These are phyloP conservation scores for Ibidorhyncha struthersii DNA, from an alignment of 2,113 vertebrate species.

Conservation along the genomic window DNA sequence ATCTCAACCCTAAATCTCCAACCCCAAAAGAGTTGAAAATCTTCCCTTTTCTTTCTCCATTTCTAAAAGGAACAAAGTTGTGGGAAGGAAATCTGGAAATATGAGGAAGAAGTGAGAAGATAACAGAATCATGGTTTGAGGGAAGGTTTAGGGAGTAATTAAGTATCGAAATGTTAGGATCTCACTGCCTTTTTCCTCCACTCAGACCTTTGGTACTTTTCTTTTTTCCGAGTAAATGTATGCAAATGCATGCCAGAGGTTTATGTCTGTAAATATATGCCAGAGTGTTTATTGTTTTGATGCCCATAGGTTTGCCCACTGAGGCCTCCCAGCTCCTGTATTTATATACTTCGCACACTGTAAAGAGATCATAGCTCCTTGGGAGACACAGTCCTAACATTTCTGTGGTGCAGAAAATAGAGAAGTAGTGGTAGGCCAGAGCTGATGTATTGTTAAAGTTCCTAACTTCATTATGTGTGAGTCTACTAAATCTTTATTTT, in stretches of 20 bases:
- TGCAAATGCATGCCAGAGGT: neutral
- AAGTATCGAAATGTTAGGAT: neutral
- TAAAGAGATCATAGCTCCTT: constrained; percentile 13
- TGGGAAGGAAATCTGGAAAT: neutral
- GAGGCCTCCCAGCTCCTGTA: neutral
- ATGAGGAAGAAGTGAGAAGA: neutral
- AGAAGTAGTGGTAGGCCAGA: neutral
- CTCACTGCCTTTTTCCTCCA: neutral
- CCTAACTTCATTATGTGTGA: neutral
- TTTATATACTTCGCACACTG: neutral
- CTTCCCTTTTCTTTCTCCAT: neutral
- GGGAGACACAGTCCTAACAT: neutral
- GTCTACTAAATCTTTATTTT: constrained; percentile 42
- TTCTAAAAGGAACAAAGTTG: neutral
- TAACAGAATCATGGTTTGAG: neutral
- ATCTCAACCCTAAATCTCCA: neutral
- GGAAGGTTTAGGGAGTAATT: neutral
- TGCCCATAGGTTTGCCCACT: neutral
- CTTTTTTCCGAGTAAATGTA: neutral
- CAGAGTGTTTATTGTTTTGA: neutral
- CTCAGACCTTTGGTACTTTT: neutral
- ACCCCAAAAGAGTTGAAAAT: neutral
- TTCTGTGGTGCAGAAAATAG: neutral
- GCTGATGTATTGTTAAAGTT: neutral
- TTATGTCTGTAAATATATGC: neutral